Conservation (phyloP, 2,888 invertebrate genomes). For the Leucania comma region DNA sequence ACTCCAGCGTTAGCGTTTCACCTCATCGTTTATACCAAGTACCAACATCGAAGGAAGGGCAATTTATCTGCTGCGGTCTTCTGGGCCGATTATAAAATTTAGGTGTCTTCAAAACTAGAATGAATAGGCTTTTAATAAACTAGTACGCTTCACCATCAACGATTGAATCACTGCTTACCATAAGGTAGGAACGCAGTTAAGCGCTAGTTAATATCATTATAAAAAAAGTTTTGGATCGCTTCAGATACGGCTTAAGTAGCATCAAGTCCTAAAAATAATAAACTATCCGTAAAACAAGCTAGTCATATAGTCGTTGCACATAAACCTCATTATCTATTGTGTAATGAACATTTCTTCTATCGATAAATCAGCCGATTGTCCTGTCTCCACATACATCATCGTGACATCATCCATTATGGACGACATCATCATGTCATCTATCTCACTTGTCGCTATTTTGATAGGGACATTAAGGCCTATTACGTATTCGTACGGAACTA, state of each 20-base stretch:
- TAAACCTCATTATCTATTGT: constrained; percentile 43
- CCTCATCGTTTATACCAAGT: no score
- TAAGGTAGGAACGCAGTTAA: no score
- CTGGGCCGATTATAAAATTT: no score
- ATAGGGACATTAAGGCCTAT: constrained; percentile 61
- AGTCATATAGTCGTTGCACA: constrained; percentile 16
- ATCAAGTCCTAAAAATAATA: neutral
- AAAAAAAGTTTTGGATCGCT: neutral
- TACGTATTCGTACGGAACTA: constrained; percentile 49
- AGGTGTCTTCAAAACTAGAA: no score
- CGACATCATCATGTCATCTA: constrained; percentile 60
- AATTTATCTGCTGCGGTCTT: no score
- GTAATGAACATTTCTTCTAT: constrained; percentile 51
- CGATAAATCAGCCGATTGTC: constrained; percentile 55
- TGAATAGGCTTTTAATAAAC: no score
- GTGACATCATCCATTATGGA: constrained; percentile 66
- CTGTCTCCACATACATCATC: constrained; percentile 50
- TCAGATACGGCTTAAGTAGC: constrained; percentile 9
- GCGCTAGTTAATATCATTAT: no score
- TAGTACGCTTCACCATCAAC: no score
- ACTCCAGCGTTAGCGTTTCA: no score
- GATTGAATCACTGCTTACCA: no score
- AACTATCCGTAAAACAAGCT: constrained; percentile 8
- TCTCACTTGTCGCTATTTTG: constrained; percentile 66
- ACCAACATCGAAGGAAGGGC: no score